Base-by-base conservation (phyloP, 1,140 invertebrate genomes). In the Scaptomyza montana region DNA sequence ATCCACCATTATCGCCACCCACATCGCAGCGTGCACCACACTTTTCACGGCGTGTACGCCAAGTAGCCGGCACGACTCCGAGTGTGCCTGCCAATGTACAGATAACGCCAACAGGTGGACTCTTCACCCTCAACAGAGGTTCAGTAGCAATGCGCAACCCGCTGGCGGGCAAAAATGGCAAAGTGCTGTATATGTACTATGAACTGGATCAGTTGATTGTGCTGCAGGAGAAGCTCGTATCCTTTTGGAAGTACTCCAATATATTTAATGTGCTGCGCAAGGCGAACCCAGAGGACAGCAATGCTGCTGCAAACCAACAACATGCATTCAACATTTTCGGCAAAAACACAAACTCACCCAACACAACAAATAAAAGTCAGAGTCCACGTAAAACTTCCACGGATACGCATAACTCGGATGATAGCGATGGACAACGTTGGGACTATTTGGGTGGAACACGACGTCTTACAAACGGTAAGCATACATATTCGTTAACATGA, bases 241-340 rank as follows among this genome's bases (percentile, higher is more conserved):
- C 78, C 7, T 92, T 91, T 46, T 92, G 90, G 90, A 92, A 92
- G 51, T 92, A 72, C 56, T 87, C 77, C 0, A 90, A 90, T 49
- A 41, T 92, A 0, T 76, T 89, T n/a, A 80, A 74, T 51, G 64
- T 90, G 0, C 62, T 92, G 43, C 74, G 68, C n/a, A 76, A 68
- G 21, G 7, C 46, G n/a, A 4, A 51, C n/a, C 1, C 39, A 16
- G 36, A 46, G 0, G 43, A 36, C 19, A 8, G 9, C 21, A 41
- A 39, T 19, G 43, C 9, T 21, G 43, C 54, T 7, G 56, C 49
- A 13, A 43, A 12, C 13, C 33, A 47, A 8, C 62, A 56, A 13
- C 33, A 55, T 7, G 3, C 39, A n/a, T 59, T 54, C 13, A 65
- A 66, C 28, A 3, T 25, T 0, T 62, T 69, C 49, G 16, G 0